phyloP scores from a whole-genome alignment of 2,113 vertebrate genomes.

The Leptobrachium leishanense region DNA sequence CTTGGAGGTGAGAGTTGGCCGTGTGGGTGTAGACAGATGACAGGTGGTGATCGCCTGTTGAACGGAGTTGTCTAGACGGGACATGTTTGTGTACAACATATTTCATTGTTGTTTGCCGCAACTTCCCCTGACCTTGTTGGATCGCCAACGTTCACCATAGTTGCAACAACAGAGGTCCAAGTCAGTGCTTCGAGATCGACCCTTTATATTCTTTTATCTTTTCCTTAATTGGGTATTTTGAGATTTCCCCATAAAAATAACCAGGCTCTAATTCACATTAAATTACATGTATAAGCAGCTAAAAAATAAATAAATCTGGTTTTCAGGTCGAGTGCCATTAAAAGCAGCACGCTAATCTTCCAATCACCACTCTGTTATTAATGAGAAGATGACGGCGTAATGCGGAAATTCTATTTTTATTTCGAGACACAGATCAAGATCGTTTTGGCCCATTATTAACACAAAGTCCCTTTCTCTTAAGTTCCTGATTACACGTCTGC shows the following conservation, averaged over 20 bases:
- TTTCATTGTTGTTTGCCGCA: too few relatives aligned
- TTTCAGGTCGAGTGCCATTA: conserved; percentile 44
- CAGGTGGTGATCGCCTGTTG: too few relatives aligned
- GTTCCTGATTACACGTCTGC: conserved; percentile 62
- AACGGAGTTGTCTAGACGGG: too few relatives aligned
- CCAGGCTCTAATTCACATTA: conserved; percentile 3
- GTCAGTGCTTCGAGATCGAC: too few relatives aligned
- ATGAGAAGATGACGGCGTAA: conserved; percentile 45
- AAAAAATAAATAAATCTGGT: conserved; percentile 2
- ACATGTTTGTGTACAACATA: too few relatives aligned
- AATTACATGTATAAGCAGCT: conserved; percentile 1
- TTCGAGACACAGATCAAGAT: conserved; percentile 57
- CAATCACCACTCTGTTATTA: conserved; percentile 50
- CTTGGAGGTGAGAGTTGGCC: too few relatives aligned
- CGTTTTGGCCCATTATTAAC: conserved; percentile 52
- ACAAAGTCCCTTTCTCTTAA: conserved; percentile 52
- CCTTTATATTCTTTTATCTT: too few relatives aligned
- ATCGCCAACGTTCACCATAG: too few relatives aligned
- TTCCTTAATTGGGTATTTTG: too few relatives aligned
- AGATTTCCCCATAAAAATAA: neutral
- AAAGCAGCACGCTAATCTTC: conserved; percentile 52
- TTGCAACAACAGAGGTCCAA: too few relatives aligned
- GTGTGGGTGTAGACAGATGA: too few relatives aligned
- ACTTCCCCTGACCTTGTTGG: too few relatives aligned
- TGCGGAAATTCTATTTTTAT: conserved; percentile 49